Evolutionary conservation across 1,140 invertebrate species (phyloP).

Genomic region (Hyposmocoma kahamanoa): DNA sequence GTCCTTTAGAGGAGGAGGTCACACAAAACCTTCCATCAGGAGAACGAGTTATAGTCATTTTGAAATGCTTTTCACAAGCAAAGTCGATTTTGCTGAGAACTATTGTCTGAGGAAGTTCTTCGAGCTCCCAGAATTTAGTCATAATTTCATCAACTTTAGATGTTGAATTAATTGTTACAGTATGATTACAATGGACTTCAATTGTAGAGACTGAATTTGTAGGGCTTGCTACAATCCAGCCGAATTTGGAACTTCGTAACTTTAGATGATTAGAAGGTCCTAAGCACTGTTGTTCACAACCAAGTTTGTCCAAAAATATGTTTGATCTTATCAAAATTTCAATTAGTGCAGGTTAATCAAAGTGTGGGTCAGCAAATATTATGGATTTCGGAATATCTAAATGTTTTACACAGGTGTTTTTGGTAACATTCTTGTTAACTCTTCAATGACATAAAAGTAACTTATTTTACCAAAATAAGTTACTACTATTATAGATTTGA

Average conservation of each 20-base stretch:
- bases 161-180: neutral
- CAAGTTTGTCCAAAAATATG: neutral
- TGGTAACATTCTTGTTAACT: neutral
- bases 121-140: neutral
- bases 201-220: neutral
- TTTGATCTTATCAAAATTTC: neutral
- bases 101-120: neutral
- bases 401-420: neutral
- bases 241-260: neutral
- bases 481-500: neutral
- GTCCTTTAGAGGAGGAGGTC: neutral
- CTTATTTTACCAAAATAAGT: neutral
- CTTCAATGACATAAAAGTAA: neutral
- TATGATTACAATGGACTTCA: neutral
- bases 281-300: neutral
- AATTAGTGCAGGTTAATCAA: no score
- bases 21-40: neutral
- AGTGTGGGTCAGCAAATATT: neutral
- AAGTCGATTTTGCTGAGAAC: neutral
- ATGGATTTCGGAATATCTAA: neutral
- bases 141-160: neutral
- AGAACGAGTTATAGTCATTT: neutral
- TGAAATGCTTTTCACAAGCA: neutral
- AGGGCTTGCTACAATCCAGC: neutral
- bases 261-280: neutral